These are phyloP conservation scores for Phainopepla nitens DNA, from an alignment of 2,113 vertebrate species.

Conservation along the genomic window DNA sequence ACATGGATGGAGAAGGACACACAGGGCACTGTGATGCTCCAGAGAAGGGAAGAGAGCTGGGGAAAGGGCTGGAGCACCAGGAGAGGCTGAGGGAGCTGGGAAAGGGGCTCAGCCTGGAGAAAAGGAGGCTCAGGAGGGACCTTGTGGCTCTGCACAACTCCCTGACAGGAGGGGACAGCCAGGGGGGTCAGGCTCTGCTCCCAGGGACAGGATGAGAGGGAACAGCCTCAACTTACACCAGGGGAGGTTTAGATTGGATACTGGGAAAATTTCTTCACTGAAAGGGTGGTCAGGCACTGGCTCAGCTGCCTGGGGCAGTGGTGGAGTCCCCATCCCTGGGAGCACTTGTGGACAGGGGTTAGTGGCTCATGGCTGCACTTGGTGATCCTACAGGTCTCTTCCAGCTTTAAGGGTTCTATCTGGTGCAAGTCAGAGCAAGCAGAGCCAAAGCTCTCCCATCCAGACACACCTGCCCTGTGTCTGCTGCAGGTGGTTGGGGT, in stretches of 20 bases:
- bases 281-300: neutral
- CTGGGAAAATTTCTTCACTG: neutral
- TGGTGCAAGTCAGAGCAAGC: neutral
- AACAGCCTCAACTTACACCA: rapidly evolving
- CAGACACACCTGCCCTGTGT: neutral
- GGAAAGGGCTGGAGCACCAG: neutral
- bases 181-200: rapidly evolving
- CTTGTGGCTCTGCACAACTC: neutral
- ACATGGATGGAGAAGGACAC: neutral
- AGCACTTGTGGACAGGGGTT: neutral
- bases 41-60: neutral
- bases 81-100: neutral
- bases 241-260: neutral
- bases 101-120: neutral
- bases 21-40: neutral
- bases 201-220: neutral
- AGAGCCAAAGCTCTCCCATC: neutral
- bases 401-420: neutral
- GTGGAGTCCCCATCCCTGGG: no score
- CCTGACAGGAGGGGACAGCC: neutral
- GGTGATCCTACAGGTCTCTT: neutral
- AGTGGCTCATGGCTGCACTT: neutral
- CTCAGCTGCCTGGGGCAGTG: neutral
- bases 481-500: neutral
- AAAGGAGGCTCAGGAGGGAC: neutral